A percentile compares a stretch with the other conserved stretches of the same genome.
These are phyloP conservation scores for Nesidiocoris tenuis DNA, from an alignment of 2,888 invertebrate species.

Conservation along the genomic window DNA sequence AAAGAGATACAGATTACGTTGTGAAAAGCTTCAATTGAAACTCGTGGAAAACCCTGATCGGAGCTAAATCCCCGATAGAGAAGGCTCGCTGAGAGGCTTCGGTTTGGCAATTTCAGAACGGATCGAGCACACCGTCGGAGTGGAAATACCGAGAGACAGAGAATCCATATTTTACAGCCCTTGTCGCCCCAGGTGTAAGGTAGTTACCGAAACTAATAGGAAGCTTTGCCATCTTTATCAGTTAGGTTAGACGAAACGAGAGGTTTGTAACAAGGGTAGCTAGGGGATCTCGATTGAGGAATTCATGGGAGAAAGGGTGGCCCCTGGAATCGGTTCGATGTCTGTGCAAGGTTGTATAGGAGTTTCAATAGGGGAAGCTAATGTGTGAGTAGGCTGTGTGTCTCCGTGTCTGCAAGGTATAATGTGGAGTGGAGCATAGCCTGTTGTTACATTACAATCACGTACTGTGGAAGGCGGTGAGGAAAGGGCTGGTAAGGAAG, in stretches of 20 bases:
- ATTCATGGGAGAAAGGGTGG: background rate
- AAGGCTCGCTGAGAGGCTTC: background rate
- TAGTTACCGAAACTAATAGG: conserved; percentile 41
- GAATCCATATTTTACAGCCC: conserved; percentile 27
- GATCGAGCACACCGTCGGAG: background rate
- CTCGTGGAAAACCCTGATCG: too few species aligned
- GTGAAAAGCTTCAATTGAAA: too few species aligned
- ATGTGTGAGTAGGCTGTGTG: background rate
- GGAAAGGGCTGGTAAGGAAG: background rate
- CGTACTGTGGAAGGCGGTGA: conserved; percentile 1
- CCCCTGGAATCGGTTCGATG: background rate
- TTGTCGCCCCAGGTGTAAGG: conserved; percentile 40
- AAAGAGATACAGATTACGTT: too few species aligned
- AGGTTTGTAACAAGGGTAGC: background rate
- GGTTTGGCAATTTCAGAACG: background rate
- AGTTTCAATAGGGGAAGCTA: background rate
- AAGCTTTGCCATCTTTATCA: conserved; percentile 43
- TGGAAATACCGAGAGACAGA: background rate
- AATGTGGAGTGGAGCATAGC: background rate
- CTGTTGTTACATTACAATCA: conserved; percentile 37
- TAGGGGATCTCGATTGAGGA: background rate
- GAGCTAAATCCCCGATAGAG: background rate
- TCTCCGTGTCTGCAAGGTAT: background rate
- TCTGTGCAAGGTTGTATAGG: background rate
- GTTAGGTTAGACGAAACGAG: conserved; percentile 23